Conservation (phyloP, 1,140 invertebrate species). For the Kradibia gibbosae region DNA sequence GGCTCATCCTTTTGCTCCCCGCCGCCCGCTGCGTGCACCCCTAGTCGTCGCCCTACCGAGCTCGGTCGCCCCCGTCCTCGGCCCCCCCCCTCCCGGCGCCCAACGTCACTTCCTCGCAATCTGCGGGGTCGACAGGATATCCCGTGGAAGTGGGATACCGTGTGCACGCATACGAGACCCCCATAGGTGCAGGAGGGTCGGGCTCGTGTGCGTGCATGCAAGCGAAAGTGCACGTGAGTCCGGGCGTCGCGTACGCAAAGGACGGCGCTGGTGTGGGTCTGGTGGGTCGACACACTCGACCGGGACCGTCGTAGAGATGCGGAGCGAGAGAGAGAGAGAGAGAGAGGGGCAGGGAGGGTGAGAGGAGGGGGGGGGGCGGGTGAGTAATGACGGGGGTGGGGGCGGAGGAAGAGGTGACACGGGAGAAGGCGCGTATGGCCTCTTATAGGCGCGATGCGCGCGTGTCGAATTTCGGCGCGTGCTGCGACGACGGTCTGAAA, state of each 20-base stretch:
- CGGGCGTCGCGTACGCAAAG: too few species aligned
- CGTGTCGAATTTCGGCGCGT: constrained; percentile 69
- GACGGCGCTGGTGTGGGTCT: too few species aligned
- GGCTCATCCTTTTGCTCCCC: neutral
- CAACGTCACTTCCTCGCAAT: neutral
- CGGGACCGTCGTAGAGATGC: too few species aligned
- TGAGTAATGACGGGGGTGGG: neutral
- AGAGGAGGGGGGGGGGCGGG: too few species aligned
- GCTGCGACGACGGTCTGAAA: constrained; percentile 64
- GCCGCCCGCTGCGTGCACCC: too few species aligned
- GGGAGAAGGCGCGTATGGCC: constrained; percentile 52
- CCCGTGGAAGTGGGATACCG: constrained; percentile 54
- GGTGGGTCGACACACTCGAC: neutral
- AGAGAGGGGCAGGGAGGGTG: too few species aligned
- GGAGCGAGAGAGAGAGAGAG: too few species aligned
- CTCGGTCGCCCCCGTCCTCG: neutral
- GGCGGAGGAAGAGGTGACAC: neutral
- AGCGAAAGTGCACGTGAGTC: neutral
- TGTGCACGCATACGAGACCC: neutral
- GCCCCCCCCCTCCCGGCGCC: neutral
- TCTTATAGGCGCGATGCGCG: constrained; percentile 54
- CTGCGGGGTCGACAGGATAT: constrained; percentile 54
- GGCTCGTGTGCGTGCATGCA: neutral
- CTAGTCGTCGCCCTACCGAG: too few species aligned
- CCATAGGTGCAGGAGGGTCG: neutral